A percentile compares a stretch with the other conserved stretches of the same genome.
These are phyloP conservation scores for Erithacus rubecula DNA, from an alignment of 2,797 vertebrate genomes.

Conservation along the genomic window DNA sequence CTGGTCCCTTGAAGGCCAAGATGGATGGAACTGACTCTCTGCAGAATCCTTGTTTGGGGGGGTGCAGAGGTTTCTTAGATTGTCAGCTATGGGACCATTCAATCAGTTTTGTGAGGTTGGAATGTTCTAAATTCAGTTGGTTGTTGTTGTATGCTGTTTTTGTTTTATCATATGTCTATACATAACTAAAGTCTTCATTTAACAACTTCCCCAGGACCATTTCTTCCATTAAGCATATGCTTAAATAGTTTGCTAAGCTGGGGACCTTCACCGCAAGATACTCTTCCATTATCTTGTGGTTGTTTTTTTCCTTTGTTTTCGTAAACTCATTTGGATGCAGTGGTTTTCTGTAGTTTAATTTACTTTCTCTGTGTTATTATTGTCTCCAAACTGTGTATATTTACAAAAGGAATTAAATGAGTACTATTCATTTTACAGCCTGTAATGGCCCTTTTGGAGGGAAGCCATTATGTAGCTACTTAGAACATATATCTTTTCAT, in stretches of 20 bases:
- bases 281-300: neutral
- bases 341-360: slow-evolving; percentile 54
- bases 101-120: neutral
- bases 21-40: neutral
- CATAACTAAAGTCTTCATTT: neutral
- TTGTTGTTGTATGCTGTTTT: neutral
- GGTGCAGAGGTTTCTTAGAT: neutral
- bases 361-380: slow-evolving; percentile 58
- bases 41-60: neutral
- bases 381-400: slow-evolving; percentile 57
- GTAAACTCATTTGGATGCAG: slow-evolving; percentile 36
- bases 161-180: neutral
- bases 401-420: slow-evolving; percentile 61
- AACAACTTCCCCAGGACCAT: neutral
- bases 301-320: neutral
- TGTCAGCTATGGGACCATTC: neutral
- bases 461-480: slow-evolving; percentile 50
- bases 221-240: neutral
- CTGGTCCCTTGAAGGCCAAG: neutral
- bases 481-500: slow-evolving; percentile 37
- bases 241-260: slow-evolving; percentile 18
- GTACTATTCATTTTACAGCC: slow-evolving; percentile 52
- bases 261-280: neutral
- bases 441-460: slow-evolving; percentile 61
- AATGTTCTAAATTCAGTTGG: neutral